Percentiles rank a stretch among this genome's conserved stretches.
These are phyloP conservation scores for Lepidurus apus DNA, from an alignment of 1,140 invertebrate species.

Conservation along the genomic window DNA sequence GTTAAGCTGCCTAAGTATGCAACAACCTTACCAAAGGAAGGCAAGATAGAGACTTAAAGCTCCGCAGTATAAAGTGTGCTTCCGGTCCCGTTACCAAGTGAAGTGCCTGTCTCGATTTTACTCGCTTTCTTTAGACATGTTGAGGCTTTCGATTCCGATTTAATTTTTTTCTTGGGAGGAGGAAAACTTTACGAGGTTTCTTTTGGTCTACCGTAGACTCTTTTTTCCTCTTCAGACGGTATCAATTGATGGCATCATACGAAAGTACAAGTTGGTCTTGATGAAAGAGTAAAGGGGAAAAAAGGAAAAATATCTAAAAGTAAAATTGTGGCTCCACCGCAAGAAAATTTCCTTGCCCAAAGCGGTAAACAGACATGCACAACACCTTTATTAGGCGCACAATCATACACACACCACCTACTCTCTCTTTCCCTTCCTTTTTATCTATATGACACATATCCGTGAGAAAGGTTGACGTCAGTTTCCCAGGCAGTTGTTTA, in stretches of 20 bases:
- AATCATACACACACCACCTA: background rate
- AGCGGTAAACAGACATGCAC: background rate
- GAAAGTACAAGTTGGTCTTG: background rate
- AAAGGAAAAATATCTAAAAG: background rate
- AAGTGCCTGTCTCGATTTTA: background rate
- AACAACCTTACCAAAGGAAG: background rate
- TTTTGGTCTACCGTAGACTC: no score
- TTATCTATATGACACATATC: background rate
- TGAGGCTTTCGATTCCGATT: background rate
- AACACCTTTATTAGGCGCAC: background rate
- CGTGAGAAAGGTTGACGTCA: background rate
- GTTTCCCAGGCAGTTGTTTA: background rate
- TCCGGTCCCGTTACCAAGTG: background rate
- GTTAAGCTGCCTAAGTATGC: no score
- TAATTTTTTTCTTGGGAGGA: background rate
- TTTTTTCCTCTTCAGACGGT: no score
- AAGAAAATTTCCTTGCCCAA: slow-evolving; percentile 10
- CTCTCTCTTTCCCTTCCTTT: slow-evolving; percentile 15
- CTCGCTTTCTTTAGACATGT: background rate
- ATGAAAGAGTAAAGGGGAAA: background rate
- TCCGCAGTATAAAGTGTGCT: background rate
- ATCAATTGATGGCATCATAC: no score
- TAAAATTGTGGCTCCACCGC: background rate
- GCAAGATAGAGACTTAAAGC: background rate
- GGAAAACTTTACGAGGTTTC: no score